These are phyloP conservation scores for Macrocentrus cingulum DNA, from an alignment of 1,140 invertebrate species.

Conservation along the genomic window DNA sequence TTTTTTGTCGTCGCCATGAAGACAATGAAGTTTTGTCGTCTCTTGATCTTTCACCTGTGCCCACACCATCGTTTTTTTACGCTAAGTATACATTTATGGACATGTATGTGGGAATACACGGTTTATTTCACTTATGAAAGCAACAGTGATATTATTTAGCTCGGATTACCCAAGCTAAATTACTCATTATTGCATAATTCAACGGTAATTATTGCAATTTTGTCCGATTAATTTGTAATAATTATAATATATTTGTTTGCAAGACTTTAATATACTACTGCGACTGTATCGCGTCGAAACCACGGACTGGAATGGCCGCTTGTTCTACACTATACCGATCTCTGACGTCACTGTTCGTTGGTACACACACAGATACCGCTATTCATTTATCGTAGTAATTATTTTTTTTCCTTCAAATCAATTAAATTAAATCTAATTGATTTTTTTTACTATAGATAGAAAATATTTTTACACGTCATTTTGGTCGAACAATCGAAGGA, in stretches of 20 bases:
- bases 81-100: not conserved
- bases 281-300: slow-evolving; percentile 12
- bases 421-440: too few species aligned
- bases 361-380: not conserved
- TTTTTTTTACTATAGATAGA: too few species aligned
- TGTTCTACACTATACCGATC: slow-evolving; percentile 24
- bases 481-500: too few species aligned
- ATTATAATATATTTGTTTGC: too few species aligned
- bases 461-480: too few species aligned
- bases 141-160: not conserved
- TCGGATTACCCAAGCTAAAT: not conserved
- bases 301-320: slow-evolving; percentile 25
- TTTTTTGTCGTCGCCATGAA: too few species aligned
- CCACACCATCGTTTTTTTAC: not conserved
- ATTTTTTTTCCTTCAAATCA: too few species aligned
- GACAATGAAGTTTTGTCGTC: too few species aligned
- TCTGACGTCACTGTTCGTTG: slow-evolving; percentile 16
- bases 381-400: too few species aligned
- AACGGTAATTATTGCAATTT: not conserved
- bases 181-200: not conserved
- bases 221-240: not conserved
- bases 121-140: not conserved
- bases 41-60: not conserved
- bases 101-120: not conserved
- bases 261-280: not conserved